Base-by-base conservation (phyloP, 2,888 invertebrate species). In the Globia sparganii region DNA sequence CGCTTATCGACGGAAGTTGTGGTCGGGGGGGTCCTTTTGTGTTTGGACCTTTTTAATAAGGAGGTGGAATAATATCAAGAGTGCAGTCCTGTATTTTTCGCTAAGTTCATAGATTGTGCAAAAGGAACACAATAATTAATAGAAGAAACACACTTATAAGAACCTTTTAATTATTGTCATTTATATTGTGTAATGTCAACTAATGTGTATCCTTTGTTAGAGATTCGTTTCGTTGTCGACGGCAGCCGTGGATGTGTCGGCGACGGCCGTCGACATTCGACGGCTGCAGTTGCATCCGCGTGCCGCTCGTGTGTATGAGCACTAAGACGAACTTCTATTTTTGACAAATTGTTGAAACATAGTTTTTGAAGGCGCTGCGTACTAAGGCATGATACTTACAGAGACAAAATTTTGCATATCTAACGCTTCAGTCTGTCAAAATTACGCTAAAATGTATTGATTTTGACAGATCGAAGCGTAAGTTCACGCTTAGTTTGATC, bases 1-100 rank as follows among this genome's bases (percentile, higher is more conserved):
- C 76, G 70, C 75, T 85, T 84, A 84, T 75, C 87, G 59, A 80
- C 85, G 84, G 84, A 87, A 77, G 70, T 71, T 13, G 58, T 28
- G 64, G 64, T 72, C n/a, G 69, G 64, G 25, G 21, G 78, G 71
- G 64, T 43, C 28, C 64, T 73, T 70, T 81, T 75, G 70, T 82
- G 65, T 74, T 31, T 37, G 25, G 15, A 43, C 6, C 6, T 72
- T 46, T 40, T 59, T 61, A 81, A 71, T 69, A 13, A 66, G 59
- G 6, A 67, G 58, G 43, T 34, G 59, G 11, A 64, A 68, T 68
- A 25, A 34, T 25, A n/a, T 43, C 25, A 65, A 40, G 67, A n/a
- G 58, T 31, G 11, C 0, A 8, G 28, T 21, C 13, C 5, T 65
- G 43, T 21, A 0, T 18, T 68, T 58, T 77, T 34, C 21, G 59